Percentiles rank a stretch among this genome's conserved stretches.
Conservation (phyloP, 2,888 invertebrate genomes). For the Caenorhabditis sulstoni region DNA sequence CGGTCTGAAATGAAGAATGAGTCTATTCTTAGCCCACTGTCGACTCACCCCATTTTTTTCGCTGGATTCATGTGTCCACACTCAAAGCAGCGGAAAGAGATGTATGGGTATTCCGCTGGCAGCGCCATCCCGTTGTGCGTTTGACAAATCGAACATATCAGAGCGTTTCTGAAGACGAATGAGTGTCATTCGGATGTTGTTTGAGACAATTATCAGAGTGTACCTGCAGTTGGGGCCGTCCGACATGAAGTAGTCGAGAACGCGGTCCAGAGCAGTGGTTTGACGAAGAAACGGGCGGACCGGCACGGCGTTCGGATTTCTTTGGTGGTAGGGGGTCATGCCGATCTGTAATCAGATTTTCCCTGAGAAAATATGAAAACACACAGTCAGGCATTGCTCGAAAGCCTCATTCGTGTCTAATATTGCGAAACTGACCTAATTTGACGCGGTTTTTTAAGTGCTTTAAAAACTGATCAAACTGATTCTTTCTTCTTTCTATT, state of each 20-base stretch:
- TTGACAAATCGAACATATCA: slow-evolving; percentile 92
- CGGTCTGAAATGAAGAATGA: slow-evolving; percentile 25
- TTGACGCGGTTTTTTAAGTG: no score
- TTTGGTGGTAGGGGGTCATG: slow-evolving; percentile 38
- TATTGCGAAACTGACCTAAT: no score
- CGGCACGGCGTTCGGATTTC: slow-evolving; percentile 38
- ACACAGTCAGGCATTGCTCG: no score
- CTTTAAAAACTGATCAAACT: no score
- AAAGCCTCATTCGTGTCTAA: no score
- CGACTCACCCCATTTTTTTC: slow-evolving; percentile 58
- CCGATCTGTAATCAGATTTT: slow-evolving; percentile 35
- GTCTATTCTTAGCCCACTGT: background rate
- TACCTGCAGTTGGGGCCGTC: slow-evolving; percentile 93
- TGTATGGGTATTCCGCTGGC: slow-evolving; percentile 86
- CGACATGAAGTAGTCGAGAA: slow-evolving; percentile 94
- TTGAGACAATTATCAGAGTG: background rate
- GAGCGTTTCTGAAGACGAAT: slow-evolving; percentile 85
- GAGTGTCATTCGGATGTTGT: slow-evolving; percentile 7
- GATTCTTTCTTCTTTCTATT: no score
- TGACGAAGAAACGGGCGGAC: slow-evolving; percentile 59
- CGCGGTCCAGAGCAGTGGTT: slow-evolving; percentile 88
- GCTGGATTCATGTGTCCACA: slow-evolving; percentile 74
- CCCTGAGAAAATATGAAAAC: no score
- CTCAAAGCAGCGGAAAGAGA: slow-evolving; percentile 86
- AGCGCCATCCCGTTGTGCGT: slow-evolving; percentile 94